Evolutionary conservation across 2,113 vertebrate genomes (phyloP), one percentile per base, ranked within the genome.

Genomic region (Furnarius figulus): DNA sequence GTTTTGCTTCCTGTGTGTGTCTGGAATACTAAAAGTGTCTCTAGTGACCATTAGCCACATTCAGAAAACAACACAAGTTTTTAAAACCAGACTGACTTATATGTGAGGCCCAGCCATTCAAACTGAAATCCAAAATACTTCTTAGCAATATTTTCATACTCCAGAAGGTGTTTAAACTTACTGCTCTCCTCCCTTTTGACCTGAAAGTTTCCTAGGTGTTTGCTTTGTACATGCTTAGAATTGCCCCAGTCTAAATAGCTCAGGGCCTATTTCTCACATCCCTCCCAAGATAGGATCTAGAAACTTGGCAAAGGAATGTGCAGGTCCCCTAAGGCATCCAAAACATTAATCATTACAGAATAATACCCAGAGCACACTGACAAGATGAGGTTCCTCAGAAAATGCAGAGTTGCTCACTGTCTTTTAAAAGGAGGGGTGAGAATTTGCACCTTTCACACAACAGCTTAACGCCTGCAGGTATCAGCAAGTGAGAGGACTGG

Each of bases 191-290:
- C 53, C 49, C 23, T 9, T 58, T 76, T 91, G 67, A 87, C 87
- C 67, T 79, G 53, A 83, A 87, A 66, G 9, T 53, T 90, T 90
- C 67, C 71, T 83, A 79, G 53, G 44, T 53, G 49, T 76, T 94
- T 87, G 78, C 58, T 96, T 87, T 83, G 40, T 91, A 88, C 92
- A n/a, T 80, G 95, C 78, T 91, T 87, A 65, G 90, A 96, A 79
- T 53, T 90, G 85, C 72, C 90, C 31, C 19, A 66, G 15, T 35
- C 85, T 76, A 76, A 91, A 79, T 37, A 87, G 47, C 87, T 94
- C 50, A 40, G n/a, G 5, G 2, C 58, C 53, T 90, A 22, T 87
- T 93, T 97, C 92, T 96, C 92, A 90, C 63, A 93, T 92, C 78
- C 37, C 82, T 94, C 75, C 58, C 90, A 80, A 91, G 87, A 94